Conservation (phyloP, 2,113 vertebrate genomes). For the Lophochroa leadbeateri region DNA sequence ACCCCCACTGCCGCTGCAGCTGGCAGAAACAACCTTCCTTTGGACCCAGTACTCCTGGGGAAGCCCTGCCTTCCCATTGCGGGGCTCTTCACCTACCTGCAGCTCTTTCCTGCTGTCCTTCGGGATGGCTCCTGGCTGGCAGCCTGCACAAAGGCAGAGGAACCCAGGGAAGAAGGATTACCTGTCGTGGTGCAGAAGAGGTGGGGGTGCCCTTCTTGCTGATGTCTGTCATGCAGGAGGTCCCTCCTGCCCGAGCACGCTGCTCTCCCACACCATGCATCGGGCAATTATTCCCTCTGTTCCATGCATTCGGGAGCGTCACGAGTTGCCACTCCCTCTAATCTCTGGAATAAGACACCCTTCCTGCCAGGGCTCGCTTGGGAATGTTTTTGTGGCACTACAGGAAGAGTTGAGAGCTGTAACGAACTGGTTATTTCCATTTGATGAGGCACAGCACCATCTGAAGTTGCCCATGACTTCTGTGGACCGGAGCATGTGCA, state of each 20-base stretch:
- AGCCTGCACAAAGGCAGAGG: background rate
- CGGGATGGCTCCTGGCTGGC: background rate
- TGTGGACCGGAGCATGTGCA: accelerated
- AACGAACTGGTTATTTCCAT: background rate
- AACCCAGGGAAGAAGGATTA: background rate
- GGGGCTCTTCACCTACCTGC: background rate
- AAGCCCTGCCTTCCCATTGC: accelerated
- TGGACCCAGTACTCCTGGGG: accelerated
- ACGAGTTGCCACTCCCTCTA: background rate
- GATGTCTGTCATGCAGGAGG: background rate
- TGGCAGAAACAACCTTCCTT: background rate
- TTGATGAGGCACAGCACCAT: accelerated
- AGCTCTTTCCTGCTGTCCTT: background rate
- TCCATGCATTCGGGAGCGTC: background rate
- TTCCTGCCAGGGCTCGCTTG: accelerated
- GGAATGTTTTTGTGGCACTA: accelerated
- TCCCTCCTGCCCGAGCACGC: accelerated
- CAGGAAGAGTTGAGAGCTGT: background rate
- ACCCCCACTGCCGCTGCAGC: accelerated
- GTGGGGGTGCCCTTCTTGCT: background rate
- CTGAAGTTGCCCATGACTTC: accelerated
- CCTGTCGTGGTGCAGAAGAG: accelerated
- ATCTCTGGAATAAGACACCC: background rate
- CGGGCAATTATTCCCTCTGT: background rate
- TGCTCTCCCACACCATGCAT: accelerated